These are phyloP conservation scores for Trichopria drosophilae DNA, from an alignment of 2,888 invertebrate genomes.

Conservation along the genomic window DNA sequence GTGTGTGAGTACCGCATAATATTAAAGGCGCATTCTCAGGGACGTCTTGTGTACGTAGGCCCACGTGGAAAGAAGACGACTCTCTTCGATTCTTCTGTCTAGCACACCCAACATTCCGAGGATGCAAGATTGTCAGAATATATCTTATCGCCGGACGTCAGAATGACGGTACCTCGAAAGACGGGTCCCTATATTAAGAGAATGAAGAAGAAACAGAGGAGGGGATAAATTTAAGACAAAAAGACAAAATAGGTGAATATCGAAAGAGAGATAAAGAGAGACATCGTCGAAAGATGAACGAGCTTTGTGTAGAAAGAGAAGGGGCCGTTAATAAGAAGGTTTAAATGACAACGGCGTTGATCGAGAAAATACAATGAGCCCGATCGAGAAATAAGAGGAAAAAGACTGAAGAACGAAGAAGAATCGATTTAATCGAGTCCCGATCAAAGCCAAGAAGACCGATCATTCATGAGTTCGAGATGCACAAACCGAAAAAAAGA, in stretches of 20 bases:
- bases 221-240: no score
- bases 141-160: constrained; percentile 23
- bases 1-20: background rate
- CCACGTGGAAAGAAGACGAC: constrained; percentile 36
- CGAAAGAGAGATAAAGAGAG: constrained; percentile 5
- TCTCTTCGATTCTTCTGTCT: constrained; percentile 27
- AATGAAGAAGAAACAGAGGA: constrained; percentile 7
- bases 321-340: no score
- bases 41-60: constrained; percentile 16
- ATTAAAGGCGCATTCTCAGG: constrained; percentile 11
- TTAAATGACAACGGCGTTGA: no score
- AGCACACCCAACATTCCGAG: constrained; percentile 36
- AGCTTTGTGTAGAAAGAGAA: constrained; percentile 6
- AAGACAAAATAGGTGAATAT: no score
- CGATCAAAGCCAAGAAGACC: no score
- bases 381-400: no score
- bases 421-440: constrained; percentile 17
- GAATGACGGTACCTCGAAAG: constrained; percentile 15
- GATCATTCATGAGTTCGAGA: no score
- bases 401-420: no score
- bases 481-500: no score
- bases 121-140: constrained; percentile 29
- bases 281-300: constrained; percentile 13
- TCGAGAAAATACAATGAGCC: no score
- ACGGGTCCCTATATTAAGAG: no score